Percentiles rank a stretch among this genome's conserved stretches.
Evolutionary conservation across 2,113 vertebrate species (phyloP).

Genomic region (Takifugu flavidus): DNA sequence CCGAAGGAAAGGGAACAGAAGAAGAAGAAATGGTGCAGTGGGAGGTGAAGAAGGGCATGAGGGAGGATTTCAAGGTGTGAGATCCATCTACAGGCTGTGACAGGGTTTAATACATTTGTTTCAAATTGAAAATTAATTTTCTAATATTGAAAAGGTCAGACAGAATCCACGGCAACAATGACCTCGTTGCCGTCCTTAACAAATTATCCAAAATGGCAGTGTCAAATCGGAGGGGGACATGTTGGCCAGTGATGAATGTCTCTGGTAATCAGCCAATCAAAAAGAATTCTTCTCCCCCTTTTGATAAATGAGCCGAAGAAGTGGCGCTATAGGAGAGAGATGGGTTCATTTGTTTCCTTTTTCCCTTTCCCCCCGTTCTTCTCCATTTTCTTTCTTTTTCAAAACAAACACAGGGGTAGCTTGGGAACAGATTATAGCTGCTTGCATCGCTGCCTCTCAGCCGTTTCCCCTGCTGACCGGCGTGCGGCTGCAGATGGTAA

Average conservation of each 20-base stretch:
- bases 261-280: conserved; percentile 89
- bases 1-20: conserved; percentile 17
- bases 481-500: conserved; percentile 69
- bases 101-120: conserved; percentile 94
- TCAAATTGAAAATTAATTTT: conserved; percentile 94
- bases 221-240: conserved; percentile 85
- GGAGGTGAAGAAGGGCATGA: conserved; percentile 26
- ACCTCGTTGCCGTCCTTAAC: conserved; percentile 92
- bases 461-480: conserved; percentile 71
- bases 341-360: conserved; percentile 74
- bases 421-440: conserved; percentile 74
- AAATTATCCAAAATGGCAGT: conserved; percentile 92
- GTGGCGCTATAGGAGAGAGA: conserved; percentile 64
- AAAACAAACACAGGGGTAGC: conserved; percentile 69
- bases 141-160: conserved; percentile 97
- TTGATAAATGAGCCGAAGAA: conserved; percentile 79
- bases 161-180: conserved; percentile 83
- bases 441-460: conserved; percentile 74
- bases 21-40: conserved; percentile 23
- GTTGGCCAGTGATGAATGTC: conserved; percentile 84
- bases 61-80: conserved; percentile 80
- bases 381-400: conserved; percentile 63
- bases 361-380: neutral
- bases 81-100: conserved; percentile 84
- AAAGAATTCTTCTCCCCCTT: conserved; percentile 79